A percentile compares a stretch with the other conserved stretches of the same genome.
These are phyloP conservation scores for Latheticus oryzae DNA, from an alignment of 2,888 invertebrate species.

Conservation along the genomic window DNA sequence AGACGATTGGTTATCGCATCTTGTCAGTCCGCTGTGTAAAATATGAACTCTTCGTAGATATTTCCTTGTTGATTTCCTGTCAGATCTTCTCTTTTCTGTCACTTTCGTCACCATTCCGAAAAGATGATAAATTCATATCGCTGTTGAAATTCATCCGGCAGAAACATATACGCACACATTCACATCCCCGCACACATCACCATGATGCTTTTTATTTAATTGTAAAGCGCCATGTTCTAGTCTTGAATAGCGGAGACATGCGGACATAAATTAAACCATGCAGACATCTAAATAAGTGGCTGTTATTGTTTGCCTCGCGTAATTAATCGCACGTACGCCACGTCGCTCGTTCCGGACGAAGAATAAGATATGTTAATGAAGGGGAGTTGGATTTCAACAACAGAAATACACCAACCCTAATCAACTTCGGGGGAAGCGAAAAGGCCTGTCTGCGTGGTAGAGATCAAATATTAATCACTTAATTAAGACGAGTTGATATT, in stretches of 20 bases:
- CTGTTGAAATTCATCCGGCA: conserved; percentile 1
- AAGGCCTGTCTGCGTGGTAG: conserved; percentile 16
- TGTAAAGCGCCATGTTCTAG: conserved; percentile 10
- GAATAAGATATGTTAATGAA: conserved; percentile 50
- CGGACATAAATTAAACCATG: conserved; percentile 41
- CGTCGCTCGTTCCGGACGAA: conserved; percentile 40
- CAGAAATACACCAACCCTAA: conserved; percentile 35
- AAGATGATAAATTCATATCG: conserved; percentile 8
- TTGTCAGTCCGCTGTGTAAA: no score
- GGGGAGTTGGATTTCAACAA: conserved; percentile 31
- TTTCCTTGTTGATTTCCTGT: no score
- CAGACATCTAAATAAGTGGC: conserved; percentile 48
- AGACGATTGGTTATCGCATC: no score
- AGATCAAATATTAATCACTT: conserved; percentile 36
- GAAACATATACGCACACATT: no score
- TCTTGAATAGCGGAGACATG: conserved; percentile 27
- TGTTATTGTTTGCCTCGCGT: conserved; percentile 47
- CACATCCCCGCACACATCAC: not conserved
- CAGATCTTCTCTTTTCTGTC: no score
- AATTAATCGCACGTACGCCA: conserved; percentile 47
- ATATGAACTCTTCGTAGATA: no score
- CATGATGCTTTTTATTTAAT: conserved; percentile 9
- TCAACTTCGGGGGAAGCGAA: conserved; percentile 24
- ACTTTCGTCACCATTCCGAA: no score
- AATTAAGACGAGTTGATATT: conserved; percentile 30